phyloP scores from a whole-genome alignment of 2,888 invertebrate species.

The Mesoligia furuncula region DNA sequence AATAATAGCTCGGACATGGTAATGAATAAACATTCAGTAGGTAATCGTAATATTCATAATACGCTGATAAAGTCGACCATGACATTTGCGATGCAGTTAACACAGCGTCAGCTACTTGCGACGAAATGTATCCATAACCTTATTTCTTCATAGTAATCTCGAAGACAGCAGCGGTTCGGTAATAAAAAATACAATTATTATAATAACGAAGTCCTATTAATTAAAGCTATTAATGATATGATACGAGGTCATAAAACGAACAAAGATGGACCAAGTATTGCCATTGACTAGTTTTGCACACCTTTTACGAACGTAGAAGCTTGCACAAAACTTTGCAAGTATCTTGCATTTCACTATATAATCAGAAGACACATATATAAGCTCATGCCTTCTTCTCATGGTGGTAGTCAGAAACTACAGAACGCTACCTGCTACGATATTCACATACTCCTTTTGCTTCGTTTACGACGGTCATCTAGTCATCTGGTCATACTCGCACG shows the following conservation, averaged over 20 bases:
- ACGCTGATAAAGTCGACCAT: slow-evolving; percentile 67
- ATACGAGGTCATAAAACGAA: slow-evolving; percentile 32
- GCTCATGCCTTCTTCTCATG: neutral
- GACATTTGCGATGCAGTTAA: slow-evolving; percentile 69
- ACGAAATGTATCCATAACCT: slow-evolving; percentile 68
- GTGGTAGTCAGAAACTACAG: neutral
- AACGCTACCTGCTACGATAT: neutral
- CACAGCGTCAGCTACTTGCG: slow-evolving; percentile 59
- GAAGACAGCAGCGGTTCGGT: slow-evolving; percentile 42
- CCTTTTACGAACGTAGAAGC: slow-evolving; percentile 3
- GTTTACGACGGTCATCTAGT: neutral
- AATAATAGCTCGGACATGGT: slow-evolving; percentile 31
- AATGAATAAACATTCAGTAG: slow-evolving; percentile 43
- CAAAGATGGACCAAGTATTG: neutral
- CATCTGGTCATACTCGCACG: neutral
- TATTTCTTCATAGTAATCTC: slow-evolving; percentile 64
- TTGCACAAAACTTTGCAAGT: neutral
- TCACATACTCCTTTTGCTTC: neutral
- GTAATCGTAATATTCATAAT: slow-evolving; percentile 66
- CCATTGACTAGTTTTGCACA: neutral
- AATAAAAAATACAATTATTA: slow-evolving; percentile 24
- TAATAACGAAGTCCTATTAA: slow-evolving; percentile 30
- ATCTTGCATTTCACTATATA: neutral
- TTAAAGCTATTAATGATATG: slow-evolving; percentile 30
- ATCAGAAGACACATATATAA: neutral